Conservation (phyloP, 2,888 invertebrate genomes). For the Hydroisotoma schaefferi region DNA sequence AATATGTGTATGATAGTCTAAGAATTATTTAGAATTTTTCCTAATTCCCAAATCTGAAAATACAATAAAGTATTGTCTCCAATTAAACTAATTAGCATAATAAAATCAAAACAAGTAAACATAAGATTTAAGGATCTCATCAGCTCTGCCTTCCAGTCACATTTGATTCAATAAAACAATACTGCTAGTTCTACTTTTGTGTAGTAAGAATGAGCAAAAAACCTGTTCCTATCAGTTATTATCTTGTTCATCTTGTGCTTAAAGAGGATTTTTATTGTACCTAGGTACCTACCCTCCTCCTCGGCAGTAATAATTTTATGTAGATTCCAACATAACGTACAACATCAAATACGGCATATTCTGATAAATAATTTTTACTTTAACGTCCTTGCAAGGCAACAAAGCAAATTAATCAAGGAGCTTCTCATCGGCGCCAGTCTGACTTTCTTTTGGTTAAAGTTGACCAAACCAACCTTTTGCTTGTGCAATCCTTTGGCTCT, state of each 20-base stretch:
- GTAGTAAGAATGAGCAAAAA: no score
- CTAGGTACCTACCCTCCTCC: background rate
- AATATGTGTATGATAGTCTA: no score
- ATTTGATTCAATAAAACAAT: constrained; percentile 3
- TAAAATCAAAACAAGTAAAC: background rate
- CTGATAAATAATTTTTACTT: no score
- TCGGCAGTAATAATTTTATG: background rate
- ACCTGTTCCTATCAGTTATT: background rate
- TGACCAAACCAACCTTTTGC: no score
- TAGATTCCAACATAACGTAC: background rate
- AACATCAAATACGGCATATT: no score
- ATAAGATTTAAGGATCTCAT: background rate
- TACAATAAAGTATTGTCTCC: no score
- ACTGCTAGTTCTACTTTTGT: no score
- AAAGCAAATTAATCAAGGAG: constrained; percentile 7
- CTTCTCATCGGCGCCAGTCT: background rate
- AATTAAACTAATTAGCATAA: no score
- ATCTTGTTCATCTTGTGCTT: background rate
- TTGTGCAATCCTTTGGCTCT: no score
- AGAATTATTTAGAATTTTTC: no score
- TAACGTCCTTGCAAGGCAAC: constrained; percentile 18
- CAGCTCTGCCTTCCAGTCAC: background rate
- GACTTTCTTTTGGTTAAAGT: no score
- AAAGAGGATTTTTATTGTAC: background rate
- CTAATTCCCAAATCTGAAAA: no score